Base-by-base conservation (phyloP, 2,113 vertebrate genomes). In the Saccopteryx leptura region DNA sequence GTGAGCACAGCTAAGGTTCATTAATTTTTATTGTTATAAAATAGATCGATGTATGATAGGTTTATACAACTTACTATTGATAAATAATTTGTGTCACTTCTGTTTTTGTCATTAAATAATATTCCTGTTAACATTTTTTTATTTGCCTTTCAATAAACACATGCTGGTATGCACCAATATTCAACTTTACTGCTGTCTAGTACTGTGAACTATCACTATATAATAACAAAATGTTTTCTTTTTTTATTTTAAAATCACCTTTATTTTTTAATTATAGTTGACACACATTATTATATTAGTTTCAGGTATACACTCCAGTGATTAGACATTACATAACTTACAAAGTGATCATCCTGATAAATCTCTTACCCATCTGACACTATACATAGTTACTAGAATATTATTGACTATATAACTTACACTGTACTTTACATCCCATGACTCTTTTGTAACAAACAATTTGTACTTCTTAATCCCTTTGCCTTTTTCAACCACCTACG, bases 21-120 rank as follows among this genome's bases (percentile, higher is more conserved):
- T 79, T 74, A 39, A 56, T 90, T 75, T 88, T 91, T 21, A 91
- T 56, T 69, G 48, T 46, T 76, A 82, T 81, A 71, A 50, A 69
- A 71, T 1, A 81, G n/a, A 61, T 65, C 19, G 81, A 9, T 75
- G 28, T 69, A 33, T 68, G 33, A 66, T 74, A 54, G 19, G 28
- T 69, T 78, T 11, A 80, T 18, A 50, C 24, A 76, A 28, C 24
- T 90, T 74, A 68, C 28, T 60, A 68, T 1, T 52, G 9, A 61
- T 75, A 31, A 78, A 72, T 5, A 31, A 54, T 31, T 69, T 74
- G 72, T 61, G 33, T 58, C 85, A 54, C 23, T 76, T 72, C 56
- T 79, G 58, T 28, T 58, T 82, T 19, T 65, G 28, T 79, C 69
- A 28, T 69, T 88, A 69, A 46, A 46, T 24, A 23, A 58, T 50